Evolutionary conservation across 2,113 vertebrate species (phyloP).

Genomic region (Bujurquina vittata): DNA sequence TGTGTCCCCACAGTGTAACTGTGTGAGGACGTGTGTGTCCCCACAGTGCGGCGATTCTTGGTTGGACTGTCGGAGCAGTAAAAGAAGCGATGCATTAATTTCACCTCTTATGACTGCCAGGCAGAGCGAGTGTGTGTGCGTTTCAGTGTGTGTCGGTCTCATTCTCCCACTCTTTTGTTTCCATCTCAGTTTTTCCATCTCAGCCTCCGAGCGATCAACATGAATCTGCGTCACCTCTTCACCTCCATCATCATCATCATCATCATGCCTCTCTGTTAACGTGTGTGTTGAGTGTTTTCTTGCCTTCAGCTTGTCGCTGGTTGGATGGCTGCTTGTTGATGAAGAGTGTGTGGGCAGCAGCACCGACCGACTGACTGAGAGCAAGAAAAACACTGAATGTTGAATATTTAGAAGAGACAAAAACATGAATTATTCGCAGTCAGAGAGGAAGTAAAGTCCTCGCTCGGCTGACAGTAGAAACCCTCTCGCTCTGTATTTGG

Average conservation of each 20-base stretch:
- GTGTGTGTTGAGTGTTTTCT: slow-evolving; percentile 19
- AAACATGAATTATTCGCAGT: slow-evolving; percentile 15
- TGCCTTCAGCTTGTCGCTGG: neutral
- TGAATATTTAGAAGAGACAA: slow-evolving; percentile 1
- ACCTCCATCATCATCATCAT: slow-evolving; percentile 34
- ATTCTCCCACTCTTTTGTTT: slow-evolving; percentile 20
- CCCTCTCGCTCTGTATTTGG: neutral
- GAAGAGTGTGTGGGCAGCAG: slow-evolving; percentile 47
- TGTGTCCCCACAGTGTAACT: neutral
- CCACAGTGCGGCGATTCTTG: neutral
- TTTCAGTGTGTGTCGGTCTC: neutral
- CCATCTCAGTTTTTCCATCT: slow-evolving; percentile 20
- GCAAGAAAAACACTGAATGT: slow-evolving; percentile 4
- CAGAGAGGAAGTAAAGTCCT: neutral
- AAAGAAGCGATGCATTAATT: slow-evolving; percentile 2
- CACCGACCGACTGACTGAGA: slow-evolving; percentile 27
- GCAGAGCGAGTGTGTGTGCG: neutral
- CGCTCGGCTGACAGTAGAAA: neutral
- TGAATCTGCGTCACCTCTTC: slow-evolving; percentile 49
- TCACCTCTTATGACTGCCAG: neutral
- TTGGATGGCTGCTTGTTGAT: neutral
- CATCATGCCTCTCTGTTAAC: neutral
- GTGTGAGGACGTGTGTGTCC: neutral
- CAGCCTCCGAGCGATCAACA: slow-evolving; percentile 37
- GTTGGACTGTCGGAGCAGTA: neutral